Evolutionary conservation across 1,140 invertebrate species (phyloP).

Genomic region (Bombus breviceps): DNA sequence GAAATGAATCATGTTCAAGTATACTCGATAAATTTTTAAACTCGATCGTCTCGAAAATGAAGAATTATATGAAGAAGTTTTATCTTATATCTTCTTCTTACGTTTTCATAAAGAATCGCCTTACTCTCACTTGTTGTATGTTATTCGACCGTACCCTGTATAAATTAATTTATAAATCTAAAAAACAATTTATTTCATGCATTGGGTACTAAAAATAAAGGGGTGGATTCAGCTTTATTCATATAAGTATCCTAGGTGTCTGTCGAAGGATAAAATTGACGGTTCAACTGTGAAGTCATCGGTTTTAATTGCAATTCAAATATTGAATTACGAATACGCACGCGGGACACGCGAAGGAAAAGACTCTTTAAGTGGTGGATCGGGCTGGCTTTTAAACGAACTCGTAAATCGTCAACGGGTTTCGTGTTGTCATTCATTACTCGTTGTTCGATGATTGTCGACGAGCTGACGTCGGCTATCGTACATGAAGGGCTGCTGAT

Average conservation of each 20-base stretch:
- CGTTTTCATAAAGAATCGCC: too few species aligned
- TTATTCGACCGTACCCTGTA: too few species aligned
- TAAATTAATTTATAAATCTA: too few species aligned
- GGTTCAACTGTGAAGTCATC: constrained; percentile 18
- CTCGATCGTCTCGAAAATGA: too few species aligned
- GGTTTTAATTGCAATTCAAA: constrained; percentile 52
- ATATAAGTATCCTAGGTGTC: neutral
- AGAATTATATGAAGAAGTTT: too few species aligned
- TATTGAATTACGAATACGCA: constrained; percentile 25
- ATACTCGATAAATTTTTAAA: too few species aligned
- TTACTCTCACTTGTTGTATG: too few species aligned
- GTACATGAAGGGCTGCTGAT: constrained; percentile 2
- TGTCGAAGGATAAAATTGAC: constrained; percentile 11
- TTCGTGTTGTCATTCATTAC: constrained; percentile 26
- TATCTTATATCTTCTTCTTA: too few species aligned
- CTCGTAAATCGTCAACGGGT: constrained; percentile 11
- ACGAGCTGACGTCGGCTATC: neutral
- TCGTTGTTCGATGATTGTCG: constrained; percentile 27
- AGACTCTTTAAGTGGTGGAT: neutral
- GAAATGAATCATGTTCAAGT: too few species aligned
- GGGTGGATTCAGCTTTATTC: neutral
- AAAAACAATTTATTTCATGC: too few species aligned
- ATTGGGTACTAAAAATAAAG: neutral
- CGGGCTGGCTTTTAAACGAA: neutral
- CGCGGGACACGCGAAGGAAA: neutral